These are phyloP conservation scores for Mercenaria mercenaria DNA, from an alignment of 1,140 invertebrate genomes.

Conservation along the genomic window DNA sequence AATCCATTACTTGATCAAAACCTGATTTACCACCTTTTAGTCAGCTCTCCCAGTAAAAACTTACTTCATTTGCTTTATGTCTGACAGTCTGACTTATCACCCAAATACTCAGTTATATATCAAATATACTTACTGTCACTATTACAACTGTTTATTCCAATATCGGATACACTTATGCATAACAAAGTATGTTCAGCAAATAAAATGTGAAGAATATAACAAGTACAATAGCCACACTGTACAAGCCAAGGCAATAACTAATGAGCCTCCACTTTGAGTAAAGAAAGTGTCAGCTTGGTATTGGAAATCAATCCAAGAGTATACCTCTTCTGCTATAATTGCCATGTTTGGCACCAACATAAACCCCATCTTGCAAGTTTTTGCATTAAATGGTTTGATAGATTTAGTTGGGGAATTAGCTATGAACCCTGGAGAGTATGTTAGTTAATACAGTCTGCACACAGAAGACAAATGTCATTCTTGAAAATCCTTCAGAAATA, in stretches of 20 bases:
- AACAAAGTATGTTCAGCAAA: no score
- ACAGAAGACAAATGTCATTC: neutral
- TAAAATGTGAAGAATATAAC: neutral
- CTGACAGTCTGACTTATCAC: no score
- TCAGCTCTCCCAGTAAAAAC: no score
- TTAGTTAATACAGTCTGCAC: neutral
- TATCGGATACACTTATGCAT: no score
- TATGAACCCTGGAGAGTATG: neutral
- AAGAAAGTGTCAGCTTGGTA: neutral
- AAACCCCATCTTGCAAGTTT: neutral
- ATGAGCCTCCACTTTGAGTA: neutral
- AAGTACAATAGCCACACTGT: neutral
- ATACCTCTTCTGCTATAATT: slow-evolving; percentile 4
- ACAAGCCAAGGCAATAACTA: neutral
- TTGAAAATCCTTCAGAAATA: no score
- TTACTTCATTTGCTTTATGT: no score
- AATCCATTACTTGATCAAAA: no score
- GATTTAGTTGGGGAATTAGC: neutral
- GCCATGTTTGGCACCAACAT: neutral
- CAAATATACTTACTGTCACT: no score
- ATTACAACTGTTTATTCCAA: no score
- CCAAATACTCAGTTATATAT: no score
- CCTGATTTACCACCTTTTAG: no score
- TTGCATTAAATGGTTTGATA: slow-evolving; percentile 13
- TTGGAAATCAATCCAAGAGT: neutral